Evolutionary conservation across 2,113 vertebrate species (phyloP), one percentile per base, ranked within the genome.

Genomic region (Rhineura floridana): DNA sequence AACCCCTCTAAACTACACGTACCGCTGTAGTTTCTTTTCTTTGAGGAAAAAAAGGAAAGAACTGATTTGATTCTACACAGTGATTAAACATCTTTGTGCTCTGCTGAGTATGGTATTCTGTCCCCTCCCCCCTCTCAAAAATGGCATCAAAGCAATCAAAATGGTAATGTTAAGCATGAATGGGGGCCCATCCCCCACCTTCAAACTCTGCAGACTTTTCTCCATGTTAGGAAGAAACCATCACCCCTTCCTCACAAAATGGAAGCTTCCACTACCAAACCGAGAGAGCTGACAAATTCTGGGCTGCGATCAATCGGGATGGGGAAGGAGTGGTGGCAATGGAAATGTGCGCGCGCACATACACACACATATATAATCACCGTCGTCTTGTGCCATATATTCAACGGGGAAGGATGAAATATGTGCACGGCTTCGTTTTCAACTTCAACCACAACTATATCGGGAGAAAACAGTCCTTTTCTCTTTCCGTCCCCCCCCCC

Each of bases 101-200:
- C 95, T 95, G 97, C 97, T 96, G 97, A 98, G 96, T 97, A 97
- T 96, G 95, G 96, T 95, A 97, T 97, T 97, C 97, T 97, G 87
- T 96, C 97, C 98, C 97, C 97, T 97, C 97, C 95, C 85, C 42
- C 73, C 96, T 96, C 96, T 97, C 97, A 97, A 98, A 99, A 98
- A 98, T 97, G 98, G 98, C 98, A 98, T 98, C 98, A 98, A 98
- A 98, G 98, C 98, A 98, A 99, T 99, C 98, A 99, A 98, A 99
- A 99, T 98, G 98, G 98, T 97, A 99, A 99, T 99, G 98, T 97
- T 96, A 95, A 97, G 97, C 98, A 98, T 97, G 98, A 98, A 98
- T 98, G 97, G 97, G 96, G 93, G 96, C 97, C 98, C 98, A 97
- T 96, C 98, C 98, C 77, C 98, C 97, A 96, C 95, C 95, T 88